phyloP scores from a whole-genome alignment of 2,113 vertebrate species.

The Gopherus evgoodei region DNA sequence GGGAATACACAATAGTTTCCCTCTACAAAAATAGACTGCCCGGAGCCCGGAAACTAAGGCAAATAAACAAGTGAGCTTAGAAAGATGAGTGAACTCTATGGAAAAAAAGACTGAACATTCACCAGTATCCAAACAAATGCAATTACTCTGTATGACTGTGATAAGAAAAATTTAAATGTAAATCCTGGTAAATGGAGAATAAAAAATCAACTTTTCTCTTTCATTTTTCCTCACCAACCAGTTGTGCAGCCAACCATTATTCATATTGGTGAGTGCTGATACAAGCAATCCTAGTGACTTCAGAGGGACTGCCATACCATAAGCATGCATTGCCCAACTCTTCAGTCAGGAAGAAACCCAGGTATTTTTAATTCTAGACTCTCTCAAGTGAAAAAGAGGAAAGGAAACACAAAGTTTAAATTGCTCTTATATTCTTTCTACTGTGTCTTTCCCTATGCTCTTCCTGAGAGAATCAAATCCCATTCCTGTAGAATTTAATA shows the following conservation, averaged over 20 bases:
- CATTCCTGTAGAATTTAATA: background rate
- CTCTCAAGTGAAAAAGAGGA: background rate
- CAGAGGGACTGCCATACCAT: background rate
- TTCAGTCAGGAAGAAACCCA: background rate
- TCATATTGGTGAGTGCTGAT: background rate
- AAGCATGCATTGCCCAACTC: background rate
- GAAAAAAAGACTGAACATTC: background rate
- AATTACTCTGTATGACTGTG: background rate
- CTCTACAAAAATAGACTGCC: accelerated
- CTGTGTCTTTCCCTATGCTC: accelerated
- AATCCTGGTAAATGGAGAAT: background rate
- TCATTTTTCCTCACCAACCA: background rate
- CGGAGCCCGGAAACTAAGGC: background rate
- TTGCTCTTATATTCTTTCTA: background rate
- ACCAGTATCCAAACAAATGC: background rate
- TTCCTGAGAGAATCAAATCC: background rate
- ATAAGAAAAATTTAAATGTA: background rate
- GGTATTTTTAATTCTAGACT: background rate
- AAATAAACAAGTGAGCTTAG: background rate
- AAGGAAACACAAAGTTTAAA: background rate
- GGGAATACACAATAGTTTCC: background rate
- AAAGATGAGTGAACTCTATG: background rate
- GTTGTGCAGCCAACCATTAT: background rate
- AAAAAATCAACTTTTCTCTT: background rate
- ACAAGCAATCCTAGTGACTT: conserved; percentile 5